Conservation (phyloP, 2,113 vertebrate genomes). For the Ammodytes dubius region DNA sequence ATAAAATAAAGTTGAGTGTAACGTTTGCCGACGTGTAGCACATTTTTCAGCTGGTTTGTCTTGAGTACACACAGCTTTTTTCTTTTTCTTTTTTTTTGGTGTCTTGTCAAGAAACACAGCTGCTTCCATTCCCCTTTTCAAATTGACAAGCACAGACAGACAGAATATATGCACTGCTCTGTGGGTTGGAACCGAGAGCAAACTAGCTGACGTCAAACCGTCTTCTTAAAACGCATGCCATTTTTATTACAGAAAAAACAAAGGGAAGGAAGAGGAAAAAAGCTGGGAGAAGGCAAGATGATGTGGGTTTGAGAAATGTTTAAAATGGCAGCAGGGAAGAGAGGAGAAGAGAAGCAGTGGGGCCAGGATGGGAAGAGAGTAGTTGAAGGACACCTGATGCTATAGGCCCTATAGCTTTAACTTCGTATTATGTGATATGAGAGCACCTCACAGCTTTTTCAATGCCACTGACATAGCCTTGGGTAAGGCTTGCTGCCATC, state of each 20-base stretch:
- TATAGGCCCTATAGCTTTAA: slow-evolving; percentile 16
- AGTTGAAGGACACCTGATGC: slow-evolving; percentile 37
- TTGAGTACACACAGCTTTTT: neutral
- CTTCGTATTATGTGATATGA: slow-evolving; percentile 23
- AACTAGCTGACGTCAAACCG: slow-evolving; percentile 26
- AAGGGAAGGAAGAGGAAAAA: neutral
- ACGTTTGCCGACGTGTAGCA: neutral
- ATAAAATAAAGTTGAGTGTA: slow-evolving; percentile 4
- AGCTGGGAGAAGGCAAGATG: neutral
- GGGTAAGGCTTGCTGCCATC: neutral
- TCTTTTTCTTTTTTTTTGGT: slow-evolving; percentile 2
- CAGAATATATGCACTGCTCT: neutral
- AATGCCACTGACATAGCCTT: slow-evolving; percentile 2
- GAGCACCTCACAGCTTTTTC: slow-evolving; percentile 39
- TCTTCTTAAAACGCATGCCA: neutral
- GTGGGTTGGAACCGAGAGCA: slow-evolving; percentile 10
- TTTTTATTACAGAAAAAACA: slow-evolving; percentile 21
- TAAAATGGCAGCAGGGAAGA: slow-evolving; percentile 7
- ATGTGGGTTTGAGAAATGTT: slow-evolving; percentile 6
- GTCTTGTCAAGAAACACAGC: neutral
- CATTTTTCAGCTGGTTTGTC: neutral
- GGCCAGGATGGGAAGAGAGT: slow-evolving; percentile 21
- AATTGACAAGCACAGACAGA: slow-evolving; percentile 3
- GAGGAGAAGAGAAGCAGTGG: neutral
- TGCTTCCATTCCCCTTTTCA: neutral